These are phyloP conservation scores for Neomorphus geoffroyi DNA, from an alignment of 2,797 vertebrate species.

Conservation along the genomic window DNA sequence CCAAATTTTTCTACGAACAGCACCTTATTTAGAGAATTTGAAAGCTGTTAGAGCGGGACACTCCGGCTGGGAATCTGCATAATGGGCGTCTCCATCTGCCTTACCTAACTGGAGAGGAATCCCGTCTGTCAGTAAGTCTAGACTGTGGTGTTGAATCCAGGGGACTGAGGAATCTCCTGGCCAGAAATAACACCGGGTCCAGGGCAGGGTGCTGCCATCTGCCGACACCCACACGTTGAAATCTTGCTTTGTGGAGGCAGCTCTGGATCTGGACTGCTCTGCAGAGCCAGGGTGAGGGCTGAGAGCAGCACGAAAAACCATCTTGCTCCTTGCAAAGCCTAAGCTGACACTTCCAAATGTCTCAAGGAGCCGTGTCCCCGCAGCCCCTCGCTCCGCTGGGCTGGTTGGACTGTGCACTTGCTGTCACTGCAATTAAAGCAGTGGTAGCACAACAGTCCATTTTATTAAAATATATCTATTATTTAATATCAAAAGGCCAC, in stretches of 20 bases:
- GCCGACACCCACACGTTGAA: neutral
- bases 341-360: neutral
- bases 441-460: neutral
- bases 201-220: slow-evolving; percentile 49
- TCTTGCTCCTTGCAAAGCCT: neutral
- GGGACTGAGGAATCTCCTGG: neutral
- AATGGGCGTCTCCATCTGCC: neutral
- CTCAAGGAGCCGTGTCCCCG: neutral
- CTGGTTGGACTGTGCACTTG: rapidly evolving
- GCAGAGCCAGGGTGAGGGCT: neutral
- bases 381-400: rapidly evolving
- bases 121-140: slow-evolving; percentile 64
- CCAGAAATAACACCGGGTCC: neutral
- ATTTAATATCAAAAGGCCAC: neutral
- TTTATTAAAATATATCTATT: neutral
- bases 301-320: neutral
- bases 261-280: rapidly evolving
- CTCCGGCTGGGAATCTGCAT: slow-evolving; percentile 3
- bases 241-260: rapidly evolving
- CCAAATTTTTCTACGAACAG: neutral
- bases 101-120: slow-evolving; percentile 72
- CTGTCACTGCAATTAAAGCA: neutral
- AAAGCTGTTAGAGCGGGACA: slow-evolving; percentile 8
- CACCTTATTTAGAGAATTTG: slow-evolving; percentile 44
- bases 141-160: slow-evolving; percentile 63